Conservation (phyloP, 2,113 vertebrate species). For the Gnathochromis pfefferi region DNA sequence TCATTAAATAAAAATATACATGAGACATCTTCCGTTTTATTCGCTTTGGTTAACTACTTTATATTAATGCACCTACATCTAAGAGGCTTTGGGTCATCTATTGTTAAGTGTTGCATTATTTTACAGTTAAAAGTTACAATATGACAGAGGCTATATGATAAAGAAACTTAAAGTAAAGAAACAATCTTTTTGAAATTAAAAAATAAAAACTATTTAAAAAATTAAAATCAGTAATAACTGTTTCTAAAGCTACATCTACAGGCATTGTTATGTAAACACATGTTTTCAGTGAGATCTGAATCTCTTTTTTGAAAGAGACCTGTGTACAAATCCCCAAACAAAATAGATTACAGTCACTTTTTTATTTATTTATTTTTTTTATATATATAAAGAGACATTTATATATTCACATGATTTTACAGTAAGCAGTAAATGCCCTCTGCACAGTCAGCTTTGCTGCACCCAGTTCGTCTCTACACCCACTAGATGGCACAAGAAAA, state of each 20-base stretch:
- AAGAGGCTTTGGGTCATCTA: background rate
- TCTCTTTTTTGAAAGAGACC: background rate
- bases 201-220: background rate
- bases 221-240: rapidly evolving
- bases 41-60: background rate
- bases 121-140: background rate
- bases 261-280: rapidly evolving
- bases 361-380: background rate
- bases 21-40: background rate
- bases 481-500: background rate
- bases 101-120: background rate
- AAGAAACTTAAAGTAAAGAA: background rate
- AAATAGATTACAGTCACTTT: background rate
- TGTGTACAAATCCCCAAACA: background rate
- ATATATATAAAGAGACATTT: background rate
- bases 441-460: background rate
- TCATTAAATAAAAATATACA: background rate
- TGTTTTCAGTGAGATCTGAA: background rate
- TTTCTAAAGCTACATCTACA: background rate
- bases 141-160: background rate
- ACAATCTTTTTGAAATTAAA: rapidly evolving
- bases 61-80: background rate
- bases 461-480: rapidly evolving
- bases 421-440: background rate
- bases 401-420: background rate